A percentile compares a stretch with the other conserved stretches of the same genome.
Conservation (phyloP, 2,888 invertebrate species). For the Petrolisthes cinctipes region DNA sequence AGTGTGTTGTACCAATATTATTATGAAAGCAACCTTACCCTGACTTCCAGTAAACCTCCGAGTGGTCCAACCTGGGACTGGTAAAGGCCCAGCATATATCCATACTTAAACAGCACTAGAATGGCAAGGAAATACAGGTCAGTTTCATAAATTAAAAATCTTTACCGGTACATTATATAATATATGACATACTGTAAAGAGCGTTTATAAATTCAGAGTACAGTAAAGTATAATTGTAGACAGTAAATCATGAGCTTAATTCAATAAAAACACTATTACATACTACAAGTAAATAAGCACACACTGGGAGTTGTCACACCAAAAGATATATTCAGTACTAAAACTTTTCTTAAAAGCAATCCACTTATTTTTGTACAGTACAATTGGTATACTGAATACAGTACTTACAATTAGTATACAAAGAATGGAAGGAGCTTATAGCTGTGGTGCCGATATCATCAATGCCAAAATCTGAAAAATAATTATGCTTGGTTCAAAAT, state of each 20-base stretch:
- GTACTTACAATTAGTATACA: slow-evolving; percentile 47
- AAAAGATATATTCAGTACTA: neutral
- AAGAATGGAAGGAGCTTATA: slow-evolving; percentile 16
- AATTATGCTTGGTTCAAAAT: neutral
- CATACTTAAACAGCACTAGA: slow-evolving; percentile 54
- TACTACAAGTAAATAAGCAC: neutral
- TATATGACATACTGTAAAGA: neutral
- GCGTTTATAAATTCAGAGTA: neutral
- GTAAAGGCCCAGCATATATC: slow-evolving; percentile 47
- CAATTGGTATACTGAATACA: neutral
- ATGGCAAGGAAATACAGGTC: neutral
- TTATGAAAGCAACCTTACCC: slow-evolving; percentile 20
- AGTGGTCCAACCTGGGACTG: slow-evolving; percentile 39
- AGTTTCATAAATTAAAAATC: too few species aligned
- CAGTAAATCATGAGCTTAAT: neutral
- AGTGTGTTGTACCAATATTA: too few species aligned
- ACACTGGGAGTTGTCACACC: neutral
- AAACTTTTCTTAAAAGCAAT: neutral
- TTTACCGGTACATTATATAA: too few species aligned
- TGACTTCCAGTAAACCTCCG: slow-evolving; percentile 50
- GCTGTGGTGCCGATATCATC: neutral
- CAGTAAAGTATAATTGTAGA: neutral
- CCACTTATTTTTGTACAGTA: neutral
- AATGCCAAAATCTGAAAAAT: neutral
- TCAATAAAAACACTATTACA: neutral